These are phyloP conservation scores for Agrotis puta DNA, from an alignment of 2,888 invertebrate species.

Conservation along the genomic window DNA sequence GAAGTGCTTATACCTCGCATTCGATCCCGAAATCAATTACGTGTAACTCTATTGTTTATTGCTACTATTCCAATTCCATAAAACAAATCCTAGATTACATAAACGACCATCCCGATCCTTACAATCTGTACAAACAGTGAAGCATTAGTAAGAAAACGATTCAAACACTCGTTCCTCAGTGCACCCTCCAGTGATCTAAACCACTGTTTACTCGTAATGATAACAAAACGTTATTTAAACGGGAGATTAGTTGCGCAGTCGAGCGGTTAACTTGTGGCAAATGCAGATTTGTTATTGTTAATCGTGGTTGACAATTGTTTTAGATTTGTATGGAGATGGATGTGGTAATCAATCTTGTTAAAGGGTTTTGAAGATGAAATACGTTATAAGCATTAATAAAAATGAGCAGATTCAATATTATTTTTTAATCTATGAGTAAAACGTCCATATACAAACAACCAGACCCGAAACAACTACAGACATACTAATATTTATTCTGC, in stretches of 20 bases:
- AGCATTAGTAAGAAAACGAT: slow-evolving; percentile 22
- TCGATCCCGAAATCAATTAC: slow-evolving; percentile 4
- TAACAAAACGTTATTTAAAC: slow-evolving; percentile 59
- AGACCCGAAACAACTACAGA: too few relatives aligned
- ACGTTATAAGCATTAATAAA: background rate
- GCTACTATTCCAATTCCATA: background rate
- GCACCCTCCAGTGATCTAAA: slow-evolving; percentile 51
- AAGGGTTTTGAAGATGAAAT: background rate
- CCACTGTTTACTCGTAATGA: slow-evolving; percentile 50
- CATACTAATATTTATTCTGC: too few relatives aligned
- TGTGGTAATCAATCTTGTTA: background rate
- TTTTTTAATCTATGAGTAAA: too few relatives aligned
- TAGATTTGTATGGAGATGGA: slow-evolving; percentile 5
- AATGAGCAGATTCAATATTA: too few relatives aligned
- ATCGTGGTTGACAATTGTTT: slow-evolving; percentile 16
- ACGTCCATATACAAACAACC: too few relatives aligned
- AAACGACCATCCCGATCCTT: background rate
- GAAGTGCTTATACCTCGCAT: background rate
- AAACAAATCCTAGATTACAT: slow-evolving; percentile 33
- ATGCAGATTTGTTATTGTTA: slow-evolving; percentile 46
- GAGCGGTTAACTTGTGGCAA: slow-evolving; percentile 30
- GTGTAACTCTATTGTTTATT: background rate
- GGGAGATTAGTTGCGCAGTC: slow-evolving; percentile 50
- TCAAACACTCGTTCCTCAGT: slow-evolving; percentile 19
- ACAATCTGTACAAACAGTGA: slow-evolving; percentile 21